Evolutionary conservation across 2,888 invertebrate species (phyloP).

Genomic region (Orchestes rusci): DNA sequence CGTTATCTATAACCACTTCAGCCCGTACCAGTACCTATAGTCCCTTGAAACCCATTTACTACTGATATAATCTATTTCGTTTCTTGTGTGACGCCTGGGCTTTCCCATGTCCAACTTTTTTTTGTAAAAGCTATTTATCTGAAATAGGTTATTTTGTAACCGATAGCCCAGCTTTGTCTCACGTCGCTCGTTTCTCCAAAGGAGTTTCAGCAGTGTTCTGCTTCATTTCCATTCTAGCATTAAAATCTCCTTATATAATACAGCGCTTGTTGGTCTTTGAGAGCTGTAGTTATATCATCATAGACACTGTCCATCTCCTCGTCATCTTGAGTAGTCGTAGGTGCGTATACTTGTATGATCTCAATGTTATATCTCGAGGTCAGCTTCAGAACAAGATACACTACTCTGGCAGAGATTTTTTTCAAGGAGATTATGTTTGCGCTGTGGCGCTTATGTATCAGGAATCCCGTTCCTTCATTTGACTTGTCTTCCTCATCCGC

Average conservation of each 20-base stretch:
- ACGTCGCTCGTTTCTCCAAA: constrained; percentile 5
- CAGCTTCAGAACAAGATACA: neutral
- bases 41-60: neutral
- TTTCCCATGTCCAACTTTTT: neutral
- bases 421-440: constrained; percentile 2
- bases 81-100: neutral
- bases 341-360: constrained; percentile 5
- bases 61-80: neutral
- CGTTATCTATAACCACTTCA: constrained; percentile 8
- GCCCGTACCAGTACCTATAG: constrained; percentile 9
- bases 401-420: constrained; percentile 6
- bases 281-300: constrained; percentile 3
- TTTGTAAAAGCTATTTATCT: neutral
- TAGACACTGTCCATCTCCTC: neutral
- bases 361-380: constrained; percentile 3
- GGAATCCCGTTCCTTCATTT: constrained; percentile 2
- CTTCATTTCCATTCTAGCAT: constrained; percentile 1
- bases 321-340: constrained; percentile 1
- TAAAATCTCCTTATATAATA: neutral
- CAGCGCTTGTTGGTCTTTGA: neutral
- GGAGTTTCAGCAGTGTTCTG: constrained; percentile 2
- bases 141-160: neutral
- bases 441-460: constrained; percentile 4
- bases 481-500: neutral
- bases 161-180: neutral